Base-by-base conservation (phyloP, 2,797 vertebrate genomes). In the Microctenopoma lineatum region DNA sequence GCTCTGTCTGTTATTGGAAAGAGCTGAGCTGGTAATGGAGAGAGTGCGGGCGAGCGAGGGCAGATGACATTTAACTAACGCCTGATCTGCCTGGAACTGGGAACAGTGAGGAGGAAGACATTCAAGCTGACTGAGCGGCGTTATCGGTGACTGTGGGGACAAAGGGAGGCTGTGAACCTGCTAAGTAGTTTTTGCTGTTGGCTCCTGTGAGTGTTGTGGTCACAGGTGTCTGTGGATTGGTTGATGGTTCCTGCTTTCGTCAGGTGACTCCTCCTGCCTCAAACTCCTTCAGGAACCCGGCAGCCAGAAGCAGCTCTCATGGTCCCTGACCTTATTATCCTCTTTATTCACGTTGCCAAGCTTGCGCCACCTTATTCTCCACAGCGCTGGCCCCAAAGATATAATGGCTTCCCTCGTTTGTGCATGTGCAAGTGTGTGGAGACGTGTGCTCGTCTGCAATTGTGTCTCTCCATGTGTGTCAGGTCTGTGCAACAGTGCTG, bases 151-250 rank as follows among this genome's bases (percentile, higher is more conserved):
- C 80, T 69, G 67, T 70, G 58, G 75, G 78, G 66, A 77, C 77
- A 76, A 75, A 71, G 75, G 57, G 63, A 75, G 52, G 77, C 75
- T 77, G 65, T 64, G 67, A 80, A 87, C 62, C 78, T 53, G 66
- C 80, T 84, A 84, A 89, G 86, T 91, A 84, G 70, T 71, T 88
- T 87, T 89, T 72, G 76, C 82, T 83, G 85, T 89, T 89, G 66
- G 69, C 76, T 73, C 62, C 25, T 16, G 60, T 21, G 77, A 80
- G 74, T 46, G 61, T 60, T 77, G 72, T 72, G 67, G 70, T 71
- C 52, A 11, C 36, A 80, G 87, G 77, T 86, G 83, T 88, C 82
- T 77, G n/a, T 25, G 70, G 66, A 82, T 84, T 84, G 86, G 70
- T 84, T 83, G 61, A 38, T 67, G 81, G 79, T 80, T 85, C 58